These are phyloP conservation scores for Sebastes kiyomatsui DNA, from an alignment of 2,797 vertebrate genomes.

Conservation along the genomic window DNA sequence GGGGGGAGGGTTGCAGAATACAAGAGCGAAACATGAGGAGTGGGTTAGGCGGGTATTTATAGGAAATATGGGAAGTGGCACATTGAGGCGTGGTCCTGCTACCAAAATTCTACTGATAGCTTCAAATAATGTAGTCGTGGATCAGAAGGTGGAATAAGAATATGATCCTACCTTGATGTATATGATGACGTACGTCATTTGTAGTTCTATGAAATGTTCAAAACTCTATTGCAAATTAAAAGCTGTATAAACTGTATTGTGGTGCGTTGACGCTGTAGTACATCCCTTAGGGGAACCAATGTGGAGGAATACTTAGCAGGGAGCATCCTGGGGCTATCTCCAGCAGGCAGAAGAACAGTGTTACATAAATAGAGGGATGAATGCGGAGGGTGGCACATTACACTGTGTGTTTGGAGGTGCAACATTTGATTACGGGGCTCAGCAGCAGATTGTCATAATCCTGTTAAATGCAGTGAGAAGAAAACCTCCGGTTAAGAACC, in stretches of 20 bases:
- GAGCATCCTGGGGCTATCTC: conserved; percentile 15
- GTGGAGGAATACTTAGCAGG: conserved; percentile 3
- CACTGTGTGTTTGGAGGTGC: conserved; percentile 44
- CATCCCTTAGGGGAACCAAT: conserved; percentile 11
- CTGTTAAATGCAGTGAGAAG: conserved; percentile 52
- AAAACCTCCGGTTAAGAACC: conserved; percentile 33
- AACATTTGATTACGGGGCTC: conserved; percentile 67
- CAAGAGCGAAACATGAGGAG: no score
- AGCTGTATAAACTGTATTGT: background rate
- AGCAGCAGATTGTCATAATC: conserved; percentile 70
- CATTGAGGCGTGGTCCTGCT: no score
- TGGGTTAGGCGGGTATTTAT: no score
- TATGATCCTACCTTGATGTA: background rate
- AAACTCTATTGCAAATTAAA: background rate
- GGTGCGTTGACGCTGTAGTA: background rate
- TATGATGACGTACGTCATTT: background rate
- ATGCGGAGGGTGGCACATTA: conserved; percentile 35
- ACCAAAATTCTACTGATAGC: no score
- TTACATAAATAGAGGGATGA: conserved; percentile 57
- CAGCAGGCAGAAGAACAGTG: conserved; percentile 38
- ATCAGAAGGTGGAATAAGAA: background rate
- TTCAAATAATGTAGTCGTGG: background rate
- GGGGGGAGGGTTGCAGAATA: no score
- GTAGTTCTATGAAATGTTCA: background rate
- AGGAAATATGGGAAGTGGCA: no score